Conservation (phyloP, 2,797 vertebrate species). For the Enteromius mattozi region DNA sequence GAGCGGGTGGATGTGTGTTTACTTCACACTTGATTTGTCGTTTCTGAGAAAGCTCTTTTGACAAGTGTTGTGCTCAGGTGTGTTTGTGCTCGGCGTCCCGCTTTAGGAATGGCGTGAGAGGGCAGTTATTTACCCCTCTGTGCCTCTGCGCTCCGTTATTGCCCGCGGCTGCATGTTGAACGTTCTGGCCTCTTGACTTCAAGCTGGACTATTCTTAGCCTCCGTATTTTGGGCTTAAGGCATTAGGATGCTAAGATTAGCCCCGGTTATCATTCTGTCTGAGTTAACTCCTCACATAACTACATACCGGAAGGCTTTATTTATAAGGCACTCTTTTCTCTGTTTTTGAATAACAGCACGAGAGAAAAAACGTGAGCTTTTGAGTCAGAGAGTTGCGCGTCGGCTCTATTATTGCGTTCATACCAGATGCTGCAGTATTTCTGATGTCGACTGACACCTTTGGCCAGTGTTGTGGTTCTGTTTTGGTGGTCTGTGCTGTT, state of each 20-base stretch:
- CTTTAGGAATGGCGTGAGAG: constrained; percentile 44
- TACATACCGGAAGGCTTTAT: constrained; percentile 87
- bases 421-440: constrained; percentile 42
- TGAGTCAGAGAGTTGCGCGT: not conserved
- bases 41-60: constrained; percentile 20
- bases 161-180: constrained; percentile 45
- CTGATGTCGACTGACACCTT: constrained; percentile 47
- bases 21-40: not conserved
- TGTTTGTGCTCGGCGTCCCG: constrained; percentile 10
- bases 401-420: constrained; percentile 29
- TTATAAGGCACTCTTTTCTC: constrained; percentile 68
- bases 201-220: constrained; percentile 82
- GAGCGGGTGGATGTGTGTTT: constrained; percentile 1
- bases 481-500: constrained; percentile 53
- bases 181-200: constrained; percentile 54
- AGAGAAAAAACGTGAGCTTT: not conserved
- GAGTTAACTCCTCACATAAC: constrained; percentile 90
- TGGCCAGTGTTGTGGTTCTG: constrained; percentile 53
- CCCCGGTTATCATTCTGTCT: constrained; percentile 86
- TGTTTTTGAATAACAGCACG: not conserved
- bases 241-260: constrained; percentile 89
- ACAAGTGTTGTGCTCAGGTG: constrained; percentile 35
- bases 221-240: constrained; percentile 86
- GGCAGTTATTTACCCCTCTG: constrained; percentile 53
- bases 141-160: constrained; percentile 12